phyloP scores from a whole-genome alignment of 1,140 invertebrate species.

The Bombus affinis region DNA sequence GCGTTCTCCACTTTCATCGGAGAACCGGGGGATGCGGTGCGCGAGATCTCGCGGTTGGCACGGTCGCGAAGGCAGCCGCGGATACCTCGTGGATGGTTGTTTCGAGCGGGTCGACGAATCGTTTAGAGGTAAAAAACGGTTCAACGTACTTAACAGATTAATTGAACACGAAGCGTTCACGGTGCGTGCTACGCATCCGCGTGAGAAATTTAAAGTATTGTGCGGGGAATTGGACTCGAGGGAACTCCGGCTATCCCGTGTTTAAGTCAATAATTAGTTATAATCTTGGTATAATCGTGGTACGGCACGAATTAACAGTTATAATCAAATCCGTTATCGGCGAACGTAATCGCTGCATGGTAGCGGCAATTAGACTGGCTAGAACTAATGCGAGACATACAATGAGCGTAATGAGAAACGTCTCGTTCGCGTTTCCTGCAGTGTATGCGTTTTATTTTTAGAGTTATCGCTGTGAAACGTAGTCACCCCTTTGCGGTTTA shows the following conservation, averaged over 20 bases:
- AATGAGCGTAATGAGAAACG: conserved; percentile 50
- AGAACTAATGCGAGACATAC: conserved; percentile 25
- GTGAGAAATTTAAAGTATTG: conserved; percentile 56
- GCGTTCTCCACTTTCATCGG: not conserved
- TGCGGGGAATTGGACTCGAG: conserved; percentile 40
- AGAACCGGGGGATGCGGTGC: too few species aligned
- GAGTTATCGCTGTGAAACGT: conserved; percentile 31
- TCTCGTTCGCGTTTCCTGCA: conserved; percentile 38
- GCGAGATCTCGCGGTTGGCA: not conserved
- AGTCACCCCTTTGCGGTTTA: conserved; percentile 23
- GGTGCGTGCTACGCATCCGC: conserved; percentile 62
- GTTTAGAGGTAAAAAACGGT: conserved; percentile 37
- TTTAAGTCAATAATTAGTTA: conserved; percentile 62
- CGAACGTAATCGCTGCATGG: conserved; percentile 29
- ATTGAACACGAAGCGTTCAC: conserved; percentile 57
- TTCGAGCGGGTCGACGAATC: not conserved
- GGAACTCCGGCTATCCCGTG: conserved; percentile 27
- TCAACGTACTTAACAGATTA: conserved; percentile 60
- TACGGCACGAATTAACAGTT: conserved; percentile 39
- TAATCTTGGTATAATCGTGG: conserved; percentile 60
- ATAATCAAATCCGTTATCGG: conserved; percentile 62
- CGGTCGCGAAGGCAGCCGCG: too few species aligned
- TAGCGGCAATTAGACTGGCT: conserved; percentile 53
- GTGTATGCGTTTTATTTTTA: conserved; percentile 21
- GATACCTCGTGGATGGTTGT: not conserved